Base-by-base conservation (phyloP, 2,888 invertebrate genomes). In the Perithous albicinctus region DNA sequence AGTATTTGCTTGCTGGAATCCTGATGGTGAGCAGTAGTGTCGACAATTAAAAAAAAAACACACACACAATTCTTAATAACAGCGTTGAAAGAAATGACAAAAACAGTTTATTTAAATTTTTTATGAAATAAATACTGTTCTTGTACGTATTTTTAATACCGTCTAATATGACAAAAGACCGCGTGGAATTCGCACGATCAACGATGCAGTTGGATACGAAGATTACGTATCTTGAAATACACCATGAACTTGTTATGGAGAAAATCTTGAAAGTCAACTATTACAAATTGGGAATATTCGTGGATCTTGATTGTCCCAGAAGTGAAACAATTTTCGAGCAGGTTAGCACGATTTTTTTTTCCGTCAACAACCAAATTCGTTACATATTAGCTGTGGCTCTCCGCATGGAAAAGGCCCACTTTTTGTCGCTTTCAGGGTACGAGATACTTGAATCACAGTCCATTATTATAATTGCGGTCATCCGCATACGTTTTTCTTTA, bases 221-320 rank as follows among this genome's bases (percentile, higher is more conserved):
- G 41, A 51, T 85, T 0, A 69, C 85, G 2, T 86, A 87, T 38
- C n/a, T 85, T 38, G 67, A 77, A 5, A 86, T 89, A 67, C 56
- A 72, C 15, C 70, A 87, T 12, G 72, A 76, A 64, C 63, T 86
- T 15, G 56, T 80, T 20, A 85, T 89, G 86, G 67, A 66, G 35
- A 63, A 26, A 66, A 83, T 86, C n/a, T 77, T 88, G 32, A 86
- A 85, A 80, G 86, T 88, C 10, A 86, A 88, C 83, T 88, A 88
- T 56, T 88, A 89, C 54, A 88, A 85, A 70, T 59, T 89, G 15
- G 89, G 89, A 18, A 80, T 89, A 29, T 54, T 88, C 41, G 82
- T 89, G 3, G 88, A 90, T 79, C 72, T 88, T n/a, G 89, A 90
- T 80, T 90, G 90, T 78, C 78, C 83, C 6, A 46, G 54, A 7